Conservation (phyloP, 2,797 vertebrate species). For the Echeneis naucrates region DNA sequence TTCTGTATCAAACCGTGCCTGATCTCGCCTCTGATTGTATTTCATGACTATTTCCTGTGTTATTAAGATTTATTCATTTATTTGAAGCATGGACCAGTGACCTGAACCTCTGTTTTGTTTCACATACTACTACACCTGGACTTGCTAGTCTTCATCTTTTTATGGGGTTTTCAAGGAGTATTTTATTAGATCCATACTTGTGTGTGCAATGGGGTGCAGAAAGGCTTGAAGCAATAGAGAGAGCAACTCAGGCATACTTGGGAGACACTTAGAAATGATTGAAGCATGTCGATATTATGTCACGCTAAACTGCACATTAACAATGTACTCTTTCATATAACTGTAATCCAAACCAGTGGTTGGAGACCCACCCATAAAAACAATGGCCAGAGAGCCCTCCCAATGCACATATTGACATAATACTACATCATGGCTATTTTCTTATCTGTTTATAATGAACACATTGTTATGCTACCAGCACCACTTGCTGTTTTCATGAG, state of each 20-base stretch:
- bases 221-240: neutral
- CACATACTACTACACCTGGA: no score
- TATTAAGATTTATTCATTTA: slow-evolving; percentile 27
- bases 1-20: slow-evolving; percentile 3
- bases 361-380: neutral
- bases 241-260: neutral
- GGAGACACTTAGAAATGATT: neutral
- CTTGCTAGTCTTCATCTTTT: neutral
- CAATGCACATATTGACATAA: neutral
- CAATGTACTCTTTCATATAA: neutral
- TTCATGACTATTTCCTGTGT: slow-evolving; percentile 15
- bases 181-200: neutral
- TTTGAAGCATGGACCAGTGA: neutral
- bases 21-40: neutral
- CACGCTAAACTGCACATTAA: neutral
- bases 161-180: neutral
- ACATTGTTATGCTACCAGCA: slow-evolving; percentile 3
- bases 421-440: neutral
- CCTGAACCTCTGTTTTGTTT: slow-evolving; percentile 4
- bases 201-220: neutral
- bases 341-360: neutral
- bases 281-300: neutral
- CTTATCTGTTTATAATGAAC: slow-evolving; percentile 6
- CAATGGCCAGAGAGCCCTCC: neutral
- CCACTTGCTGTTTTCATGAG: slow-evolving; percentile 11